Percentiles rank a stretch among this genome's conserved stretches.
Conservation (phyloP, 2,113 vertebrate genomes). For the Dasyurus viverrinus region DNA sequence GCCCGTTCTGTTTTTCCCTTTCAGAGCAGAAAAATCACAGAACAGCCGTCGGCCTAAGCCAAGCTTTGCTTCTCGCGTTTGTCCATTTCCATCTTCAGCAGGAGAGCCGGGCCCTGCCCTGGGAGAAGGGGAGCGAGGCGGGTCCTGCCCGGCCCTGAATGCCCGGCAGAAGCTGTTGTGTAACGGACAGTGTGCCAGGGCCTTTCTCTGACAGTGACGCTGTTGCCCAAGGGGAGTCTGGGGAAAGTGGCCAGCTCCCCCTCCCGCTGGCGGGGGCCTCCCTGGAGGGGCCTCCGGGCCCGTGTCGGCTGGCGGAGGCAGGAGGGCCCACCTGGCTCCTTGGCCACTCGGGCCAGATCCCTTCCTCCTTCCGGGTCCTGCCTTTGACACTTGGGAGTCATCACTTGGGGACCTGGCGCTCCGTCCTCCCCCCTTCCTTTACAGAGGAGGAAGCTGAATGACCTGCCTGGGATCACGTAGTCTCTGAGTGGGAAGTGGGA, state of each 20-base stretch:
- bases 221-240: background rate
- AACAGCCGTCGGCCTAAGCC: no score
- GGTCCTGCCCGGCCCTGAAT: background rate
- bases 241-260: background rate
- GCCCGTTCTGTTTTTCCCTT: fast-evolving
- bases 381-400: background rate
- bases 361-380: background rate
- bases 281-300: background rate
- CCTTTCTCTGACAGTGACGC: background rate
- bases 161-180: background rate
- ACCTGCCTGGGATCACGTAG: background rate
- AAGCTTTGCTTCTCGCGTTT: background rate
- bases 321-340: background rate
- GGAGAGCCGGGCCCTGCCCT: background rate
- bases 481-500: background rate
- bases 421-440: background rate
- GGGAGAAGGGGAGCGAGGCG: background rate
- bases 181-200: background rate
- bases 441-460: background rate
- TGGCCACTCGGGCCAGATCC: background rate
- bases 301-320: background rate
- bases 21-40: background rate
- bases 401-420: background rate
- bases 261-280: background rate
- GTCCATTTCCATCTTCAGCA: background rate